Percentiles rank a stretch among this genome's conserved stretches.
These are phyloP conservation scores for Drosophila merina DNA, from an alignment of 2,888 invertebrate genomes.

Conservation along the genomic window DNA sequence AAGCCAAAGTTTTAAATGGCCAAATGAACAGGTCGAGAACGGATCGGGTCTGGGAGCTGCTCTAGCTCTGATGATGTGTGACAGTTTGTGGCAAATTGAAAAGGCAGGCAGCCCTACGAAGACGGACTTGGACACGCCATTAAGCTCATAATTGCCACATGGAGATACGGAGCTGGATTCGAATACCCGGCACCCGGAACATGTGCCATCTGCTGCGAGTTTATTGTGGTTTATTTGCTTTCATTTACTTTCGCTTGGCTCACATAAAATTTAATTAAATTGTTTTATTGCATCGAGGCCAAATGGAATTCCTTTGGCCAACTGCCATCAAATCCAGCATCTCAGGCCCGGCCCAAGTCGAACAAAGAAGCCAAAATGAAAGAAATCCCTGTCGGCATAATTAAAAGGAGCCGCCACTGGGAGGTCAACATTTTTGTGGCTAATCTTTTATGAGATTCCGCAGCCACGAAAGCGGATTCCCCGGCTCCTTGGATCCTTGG, in stretches of 20 bases:
- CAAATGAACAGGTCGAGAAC: constrained; percentile 22
- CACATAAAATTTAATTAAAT: constrained; percentile 77
- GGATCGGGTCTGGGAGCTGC: background rate
- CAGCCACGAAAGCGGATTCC: constrained; percentile 17
- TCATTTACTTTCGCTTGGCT: constrained; percentile 64
- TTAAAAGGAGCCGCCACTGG: constrained; percentile 49
- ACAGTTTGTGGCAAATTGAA: constrained; percentile 65
- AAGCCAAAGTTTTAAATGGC: constrained; percentile 35
- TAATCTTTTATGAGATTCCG: constrained; percentile 66
- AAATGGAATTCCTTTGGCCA: constrained; percentile 58
- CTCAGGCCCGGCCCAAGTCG: constrained; percentile 7
- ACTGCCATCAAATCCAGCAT: constrained; percentile 37
- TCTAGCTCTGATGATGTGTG: constrained; percentile 44
- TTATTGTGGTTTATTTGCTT: constrained; percentile 78
- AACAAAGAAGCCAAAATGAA: constrained; percentile 23
- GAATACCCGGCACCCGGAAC: background rate
- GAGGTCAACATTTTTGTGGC: constrained; percentile 52
- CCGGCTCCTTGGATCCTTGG: background rate
- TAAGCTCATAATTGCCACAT: constrained; percentile 43
- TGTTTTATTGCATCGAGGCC: constrained; percentile 70
- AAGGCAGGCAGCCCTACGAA: constrained; percentile 15
- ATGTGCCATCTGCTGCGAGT: constrained; percentile 44
- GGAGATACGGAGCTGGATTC: constrained; percentile 10
- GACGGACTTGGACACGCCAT: constrained; percentile 22
- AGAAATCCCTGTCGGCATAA: constrained; percentile 45